Evolutionary conservation across 2,113 vertebrate species (phyloP).

Genomic region (Hemiscyllium ocellatum): DNA sequence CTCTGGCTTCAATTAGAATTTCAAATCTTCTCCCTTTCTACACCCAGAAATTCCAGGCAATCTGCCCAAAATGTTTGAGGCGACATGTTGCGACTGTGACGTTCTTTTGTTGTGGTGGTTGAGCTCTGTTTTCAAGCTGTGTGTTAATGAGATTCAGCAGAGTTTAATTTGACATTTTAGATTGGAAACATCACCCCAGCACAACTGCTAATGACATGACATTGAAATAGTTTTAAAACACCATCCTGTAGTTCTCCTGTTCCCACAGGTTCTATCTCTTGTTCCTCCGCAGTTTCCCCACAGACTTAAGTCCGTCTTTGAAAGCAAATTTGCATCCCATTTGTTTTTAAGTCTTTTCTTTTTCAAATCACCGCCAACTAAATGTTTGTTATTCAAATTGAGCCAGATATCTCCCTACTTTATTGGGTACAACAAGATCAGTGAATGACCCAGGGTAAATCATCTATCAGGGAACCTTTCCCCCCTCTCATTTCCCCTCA

Average conservation of each 20-base stretch:
- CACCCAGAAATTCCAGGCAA: background rate
- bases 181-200: background rate
- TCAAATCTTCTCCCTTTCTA: background rate
- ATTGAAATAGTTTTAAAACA: background rate
- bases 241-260: background rate
- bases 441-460: background rate
- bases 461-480: too few relatives aligned
- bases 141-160: background rate
- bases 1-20: background rate
- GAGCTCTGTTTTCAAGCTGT: background rate
- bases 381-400: background rate
- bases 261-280: background rate
- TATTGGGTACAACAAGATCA: background rate
- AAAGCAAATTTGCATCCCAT: background rate
- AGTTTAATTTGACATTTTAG: background rate
- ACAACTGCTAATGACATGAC: background rate
- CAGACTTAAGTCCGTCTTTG: background rate
- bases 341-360: background rate
- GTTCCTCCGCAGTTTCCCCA: background rate
- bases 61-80: background rate
- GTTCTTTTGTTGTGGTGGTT: background rate
- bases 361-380: background rate
- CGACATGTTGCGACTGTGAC: background rate
- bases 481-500: too few relatives aligned
- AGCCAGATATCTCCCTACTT: background rate